phyloP scores from a whole-genome alignment of 2,888 invertebrate genomes.

The Drosophila anomalata region DNA sequence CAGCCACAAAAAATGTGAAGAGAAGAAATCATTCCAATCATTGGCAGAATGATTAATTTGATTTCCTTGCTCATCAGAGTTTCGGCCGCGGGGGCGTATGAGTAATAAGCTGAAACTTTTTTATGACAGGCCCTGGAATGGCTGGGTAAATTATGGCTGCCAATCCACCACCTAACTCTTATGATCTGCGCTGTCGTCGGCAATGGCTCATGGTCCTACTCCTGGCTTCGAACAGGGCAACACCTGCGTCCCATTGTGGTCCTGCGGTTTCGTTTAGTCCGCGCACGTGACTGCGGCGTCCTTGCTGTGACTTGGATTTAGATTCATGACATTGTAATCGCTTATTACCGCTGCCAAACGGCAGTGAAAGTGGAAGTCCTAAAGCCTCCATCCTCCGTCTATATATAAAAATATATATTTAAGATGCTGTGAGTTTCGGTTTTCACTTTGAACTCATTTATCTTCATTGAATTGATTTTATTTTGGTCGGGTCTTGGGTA shows the following conservation, averaged over 20 bases:
- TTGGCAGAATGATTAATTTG: conserved; percentile 66
- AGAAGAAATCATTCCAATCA: conserved; percentile 43
- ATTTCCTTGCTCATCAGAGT: conserved; percentile 36
- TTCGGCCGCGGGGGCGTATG: conserved; percentile 39
- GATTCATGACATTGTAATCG: conserved; percentile 64
- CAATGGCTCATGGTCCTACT: conserved; percentile 10
- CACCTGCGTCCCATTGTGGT: conserved; percentile 41
- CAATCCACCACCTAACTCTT: conserved; percentile 12
- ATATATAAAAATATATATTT: conserved; percentile 16
- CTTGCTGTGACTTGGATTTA: conserved; percentile 26
- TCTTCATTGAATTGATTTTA: conserved; percentile 58
- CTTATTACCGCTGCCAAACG: conserved; percentile 61
- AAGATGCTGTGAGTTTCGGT: conserved; percentile 2
- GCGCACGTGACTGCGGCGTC: conserved; percentile 52
- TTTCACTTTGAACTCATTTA: conserved; percentile 54
- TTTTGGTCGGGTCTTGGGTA: conserved; percentile 13
- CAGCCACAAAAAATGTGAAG: background rate
- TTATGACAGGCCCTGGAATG: conserved; percentile 51
- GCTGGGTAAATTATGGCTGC: conserved; percentile 48
- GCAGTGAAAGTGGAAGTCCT: conserved; percentile 49
- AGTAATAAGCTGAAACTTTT: conserved; percentile 60
- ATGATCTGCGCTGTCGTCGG: conserved; percentile 24
- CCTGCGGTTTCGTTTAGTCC: conserved; percentile 12
- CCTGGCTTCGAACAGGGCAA: background rate
- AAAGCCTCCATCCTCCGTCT: background rate